Base-by-base conservation (phyloP, 2,797 vertebrate genomes). In the Megaceryle alcyon region DNA sequence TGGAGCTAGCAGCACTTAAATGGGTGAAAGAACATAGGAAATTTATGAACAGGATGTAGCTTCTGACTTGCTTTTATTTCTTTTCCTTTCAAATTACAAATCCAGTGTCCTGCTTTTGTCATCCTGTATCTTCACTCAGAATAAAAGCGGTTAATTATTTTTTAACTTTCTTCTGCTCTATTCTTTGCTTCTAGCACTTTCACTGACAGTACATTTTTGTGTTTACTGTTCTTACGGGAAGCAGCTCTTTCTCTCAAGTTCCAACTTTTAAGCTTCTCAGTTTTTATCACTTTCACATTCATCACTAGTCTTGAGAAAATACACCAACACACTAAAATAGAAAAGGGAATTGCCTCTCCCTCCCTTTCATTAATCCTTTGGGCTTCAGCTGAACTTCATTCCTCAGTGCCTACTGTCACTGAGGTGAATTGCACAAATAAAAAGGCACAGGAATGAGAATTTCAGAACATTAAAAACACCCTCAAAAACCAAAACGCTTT, bases 1-100 rank as follows among this genome's bases (percentile, higher is more conserved):
- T 91, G 78, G 33, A 89, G 46, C 23, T 84, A 89, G 88, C 90
- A 87, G 14, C 33, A 65, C 59, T 92, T 92, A 92, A 93, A 72
- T 71, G 75, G 14, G 53, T 92, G 8, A 80, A 77, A 65, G 71
- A 82, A 56, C 66, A 66, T 31, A 61, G 3, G 21, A 86, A 84
- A 73, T 80, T 92, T 86, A 82, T 75, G 39, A 72, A 53, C n/a
- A 83, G 61, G 72, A 71, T 93, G 41, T 68, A 89, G 56, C 21
- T 25, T 60, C 25, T 80, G n/a, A 25, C 41, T 91, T 93, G n/a
- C 15, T 93, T 76, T 70, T 60, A 37, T 65, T 90, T 82, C n/a
- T 86, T 81, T 81, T 23, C 6, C 65, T 86, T 84, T 73, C 54
- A 22, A 61, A 2, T 43, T 66, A 4, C 41, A 92, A 80, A 21